phyloP scores from a whole-genome alignment of 2,797 vertebrate species.

The Chanos chanos region DNA sequence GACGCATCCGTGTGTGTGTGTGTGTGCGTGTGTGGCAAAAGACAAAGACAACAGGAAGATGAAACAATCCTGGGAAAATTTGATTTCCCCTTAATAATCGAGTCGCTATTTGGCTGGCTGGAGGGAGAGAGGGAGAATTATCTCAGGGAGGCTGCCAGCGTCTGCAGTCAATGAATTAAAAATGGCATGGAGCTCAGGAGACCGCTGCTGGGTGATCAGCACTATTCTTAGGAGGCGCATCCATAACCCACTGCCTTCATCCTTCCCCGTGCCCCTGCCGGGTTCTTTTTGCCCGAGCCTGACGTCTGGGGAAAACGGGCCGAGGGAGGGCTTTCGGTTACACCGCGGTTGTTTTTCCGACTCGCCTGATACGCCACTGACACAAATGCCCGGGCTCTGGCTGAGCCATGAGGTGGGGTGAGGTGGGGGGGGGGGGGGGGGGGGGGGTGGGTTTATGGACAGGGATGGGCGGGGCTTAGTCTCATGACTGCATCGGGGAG shows the following conservation, averaged over 20 bases:
- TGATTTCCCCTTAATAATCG: conserved; percentile 82
- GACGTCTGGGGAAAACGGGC: conserved; percentile 51
- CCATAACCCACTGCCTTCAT: conserved; percentile 61
- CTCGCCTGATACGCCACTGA: conserved; percentile 43
- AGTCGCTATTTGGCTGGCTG: conserved; percentile 70
- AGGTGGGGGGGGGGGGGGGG: neutral
- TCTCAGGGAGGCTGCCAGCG: conserved; percentile 74
- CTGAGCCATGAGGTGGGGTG: conserved; percentile 5
- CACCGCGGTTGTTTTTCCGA: conserved; percentile 58
- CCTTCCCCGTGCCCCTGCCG: conserved; percentile 23
- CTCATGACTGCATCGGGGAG: conserved; percentile 8
- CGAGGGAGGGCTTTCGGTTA: conserved; percentile 69
- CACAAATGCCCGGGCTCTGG: conserved; percentile 22
- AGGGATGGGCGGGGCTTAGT: neutral
- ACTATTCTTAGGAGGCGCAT: conserved; percentile 79
- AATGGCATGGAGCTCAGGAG: conserved; percentile 78
- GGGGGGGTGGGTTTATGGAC: neutral
- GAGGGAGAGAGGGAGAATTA: conserved; percentile 58
- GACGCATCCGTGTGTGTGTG: conserved; percentile 12
- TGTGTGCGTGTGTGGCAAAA: conserved; percentile 13
- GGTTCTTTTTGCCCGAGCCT: conserved; percentile 48
- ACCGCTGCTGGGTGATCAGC: conserved; percentile 77
- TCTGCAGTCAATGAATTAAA: conserved; percentile 81
- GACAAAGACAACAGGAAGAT: conserved; percentile 57
- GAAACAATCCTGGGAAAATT: conserved; percentile 78